Percentiles rank a stretch among this genome's conserved stretches.
These are phyloP conservation scores for Platerodrilus igneus DNA, from an alignment of 2,888 invertebrate species.

Conservation along the genomic window DNA sequence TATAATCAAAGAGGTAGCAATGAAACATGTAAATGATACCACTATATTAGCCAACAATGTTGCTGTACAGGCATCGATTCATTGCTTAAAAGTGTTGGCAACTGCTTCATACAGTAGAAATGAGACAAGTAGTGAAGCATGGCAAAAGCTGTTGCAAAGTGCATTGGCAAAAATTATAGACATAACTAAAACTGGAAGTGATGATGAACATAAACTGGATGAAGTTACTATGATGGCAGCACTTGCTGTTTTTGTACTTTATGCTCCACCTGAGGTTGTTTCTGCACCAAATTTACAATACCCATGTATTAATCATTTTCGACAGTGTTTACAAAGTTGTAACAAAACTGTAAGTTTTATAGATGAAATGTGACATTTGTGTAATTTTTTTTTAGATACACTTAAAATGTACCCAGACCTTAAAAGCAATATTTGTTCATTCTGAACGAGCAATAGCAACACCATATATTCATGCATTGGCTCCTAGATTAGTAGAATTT, in stretches of 20 bases:
- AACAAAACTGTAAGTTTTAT: conserved; percentile 54
- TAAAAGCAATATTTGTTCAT: conserved; percentile 71
- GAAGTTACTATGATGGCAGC: conserved; percentile 83
- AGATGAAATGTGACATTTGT: too few relatives aligned
- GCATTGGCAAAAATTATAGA: conserved; percentile 87
- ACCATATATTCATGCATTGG: conserved; percentile 76
- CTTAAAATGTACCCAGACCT: conserved; percentile 73
- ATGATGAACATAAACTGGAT: conserved; percentile 74
- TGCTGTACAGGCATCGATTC: conserved; percentile 71
- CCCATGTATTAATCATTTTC: conserved; percentile 88
- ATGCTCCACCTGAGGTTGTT: conserved; percentile 73
- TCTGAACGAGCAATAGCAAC: conserved; percentile 65
- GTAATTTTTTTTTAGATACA: conserved; percentile 53
- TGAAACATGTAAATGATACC: conserved; percentile 55
- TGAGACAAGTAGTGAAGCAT: conserved; percentile 59
- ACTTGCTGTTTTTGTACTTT: conserved; percentile 82
- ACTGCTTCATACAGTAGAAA: conserved; percentile 62
- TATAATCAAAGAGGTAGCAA: conserved; percentile 78
- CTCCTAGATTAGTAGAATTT: conserved; percentile 72
- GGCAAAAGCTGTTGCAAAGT: conserved; percentile 80
- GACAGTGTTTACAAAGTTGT: conserved; percentile 70
- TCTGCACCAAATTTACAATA: conserved; percentile 79
- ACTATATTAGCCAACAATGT: conserved; percentile 63
- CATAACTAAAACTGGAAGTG: conserved; percentile 75
- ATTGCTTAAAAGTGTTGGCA: conserved; percentile 67